A percentile compares a stretch with the other conserved stretches of the same genome.
phyloP scores from a whole-genome alignment of 2,888 invertebrate genomes.

The Polymixis flavicincta region DNA sequence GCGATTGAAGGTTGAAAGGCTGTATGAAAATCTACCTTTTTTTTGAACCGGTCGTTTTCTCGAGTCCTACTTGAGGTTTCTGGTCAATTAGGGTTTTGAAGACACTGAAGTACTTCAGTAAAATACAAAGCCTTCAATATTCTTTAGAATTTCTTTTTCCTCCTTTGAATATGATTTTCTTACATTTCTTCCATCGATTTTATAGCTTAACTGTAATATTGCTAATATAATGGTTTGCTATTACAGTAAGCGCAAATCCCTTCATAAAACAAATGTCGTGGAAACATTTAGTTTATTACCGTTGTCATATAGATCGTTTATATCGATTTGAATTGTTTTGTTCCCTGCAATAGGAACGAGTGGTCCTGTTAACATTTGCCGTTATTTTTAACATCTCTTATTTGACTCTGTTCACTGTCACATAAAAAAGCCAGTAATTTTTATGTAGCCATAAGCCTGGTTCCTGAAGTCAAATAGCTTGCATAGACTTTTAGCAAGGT shows the following conservation, averaged over 20 bases:
- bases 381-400: not conserved
- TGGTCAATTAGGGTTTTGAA: slow-evolving; percentile 24
- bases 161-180: not conserved
- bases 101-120: slow-evolving; percentile 6
- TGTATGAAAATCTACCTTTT: slow-evolving; percentile 7
- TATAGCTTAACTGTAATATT: not conserved
- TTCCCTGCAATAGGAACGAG: not conserved
- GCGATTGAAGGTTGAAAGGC: slow-evolving; percentile 3
- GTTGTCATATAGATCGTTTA: slow-evolving; percentile 21
- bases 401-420: not conserved
- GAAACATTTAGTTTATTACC: slow-evolving; percentile 36
- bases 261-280: slow-evolving; percentile 34
- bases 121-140: not conserved
- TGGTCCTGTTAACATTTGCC: not conserved
- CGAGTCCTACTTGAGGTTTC: slow-evolving; percentile 12
- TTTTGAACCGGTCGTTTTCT: slow-evolving; percentile 2
- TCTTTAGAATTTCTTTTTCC: not conserved
- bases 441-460: too few relatives aligned
- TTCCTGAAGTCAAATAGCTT: too few relatives aligned
- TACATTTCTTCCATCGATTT: not conserved
- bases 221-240: slow-evolving; percentile 10
- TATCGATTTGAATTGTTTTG: slow-evolving; percentile 24
- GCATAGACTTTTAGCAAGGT: too few relatives aligned
- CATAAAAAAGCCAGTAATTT: too few relatives aligned
- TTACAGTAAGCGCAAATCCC: slow-evolving; percentile 19